phyloP scores from a whole-genome alignment of 2,113 vertebrate genomes.

The Phrynocephalus versicolor region DNA sequence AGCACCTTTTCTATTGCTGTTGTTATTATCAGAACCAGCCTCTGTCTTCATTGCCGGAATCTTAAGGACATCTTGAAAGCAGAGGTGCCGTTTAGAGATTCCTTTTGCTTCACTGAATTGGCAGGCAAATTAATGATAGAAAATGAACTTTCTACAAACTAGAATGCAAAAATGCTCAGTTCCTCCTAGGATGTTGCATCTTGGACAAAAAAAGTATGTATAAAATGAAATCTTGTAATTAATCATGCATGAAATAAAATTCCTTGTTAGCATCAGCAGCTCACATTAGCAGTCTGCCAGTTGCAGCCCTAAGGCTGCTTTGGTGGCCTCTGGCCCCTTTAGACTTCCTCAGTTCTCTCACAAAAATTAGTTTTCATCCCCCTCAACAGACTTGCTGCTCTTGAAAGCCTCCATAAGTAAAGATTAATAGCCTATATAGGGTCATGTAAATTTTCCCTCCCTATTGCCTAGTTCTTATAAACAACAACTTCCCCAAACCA shows the following conservation, averaged over 20 bases:
- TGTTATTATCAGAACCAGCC: background rate
- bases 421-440: no score
- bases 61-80: background rate
- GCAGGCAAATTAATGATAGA: background rate
- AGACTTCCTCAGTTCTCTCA: background rate
- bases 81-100: background rate
- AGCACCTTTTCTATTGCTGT: background rate
- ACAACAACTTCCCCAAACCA: no score
- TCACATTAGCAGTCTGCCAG: background rate
- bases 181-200: background rate
- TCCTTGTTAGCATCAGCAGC: constrained; percentile 31
- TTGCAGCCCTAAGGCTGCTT: no score
- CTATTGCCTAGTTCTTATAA: no score
- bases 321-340: no score
- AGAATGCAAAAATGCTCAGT: background rate
- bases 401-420: no score
- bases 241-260: constrained; percentile 8
- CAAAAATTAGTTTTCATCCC: background rate
- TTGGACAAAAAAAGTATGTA: background rate
- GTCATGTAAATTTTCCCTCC: no score
- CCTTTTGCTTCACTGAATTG: no score
- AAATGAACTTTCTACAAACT: background rate
- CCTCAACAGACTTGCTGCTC: no score
- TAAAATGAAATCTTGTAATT: background rate
- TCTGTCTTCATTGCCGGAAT: background rate